These are phyloP conservation scores for Heliornis fulica DNA, from an alignment of 2,113 vertebrate species.

Conservation along the genomic window DNA sequence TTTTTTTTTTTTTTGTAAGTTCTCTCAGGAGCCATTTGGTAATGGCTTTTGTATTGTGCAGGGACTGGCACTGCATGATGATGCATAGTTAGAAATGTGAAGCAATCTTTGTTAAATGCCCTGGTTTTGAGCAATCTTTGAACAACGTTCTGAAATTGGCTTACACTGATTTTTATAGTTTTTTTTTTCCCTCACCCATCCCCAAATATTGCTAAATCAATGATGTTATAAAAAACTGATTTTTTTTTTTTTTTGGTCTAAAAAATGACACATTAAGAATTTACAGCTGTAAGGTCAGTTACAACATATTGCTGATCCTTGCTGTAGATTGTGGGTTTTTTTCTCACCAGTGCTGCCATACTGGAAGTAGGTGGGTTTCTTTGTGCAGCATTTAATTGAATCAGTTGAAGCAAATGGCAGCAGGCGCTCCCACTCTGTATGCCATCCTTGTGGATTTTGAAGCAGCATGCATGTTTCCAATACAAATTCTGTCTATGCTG, in stretches of 20 bases:
- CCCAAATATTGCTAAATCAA: not conserved
- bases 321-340: not conserved
- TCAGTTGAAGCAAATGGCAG: not conserved
- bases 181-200: not conserved
- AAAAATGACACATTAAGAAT: not conserved
- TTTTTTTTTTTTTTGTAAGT: not conserved
- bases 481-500: not conserved
- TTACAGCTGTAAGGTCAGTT: not conserved
- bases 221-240: not conserved
- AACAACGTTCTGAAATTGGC: not conserved
- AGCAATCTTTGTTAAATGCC: not conserved
- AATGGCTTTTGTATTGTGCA: not conserved
- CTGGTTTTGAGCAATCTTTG: not conserved
- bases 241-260: not conserved
- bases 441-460: not conserved
- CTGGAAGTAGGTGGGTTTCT: conserved; percentile 5
- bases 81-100: not conserved
- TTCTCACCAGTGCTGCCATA: not conserved
- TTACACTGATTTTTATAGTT: not conserved
- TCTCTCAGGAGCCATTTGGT: not conserved
- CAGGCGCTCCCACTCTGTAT: not conserved
- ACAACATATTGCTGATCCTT: not conserved
- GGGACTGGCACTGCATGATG: not conserved
- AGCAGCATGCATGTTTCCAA: not conserved
- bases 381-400: not conserved